Evolutionary conservation across 1,140 invertebrate genomes (phyloP), one percentile per base, ranked within the genome.

Genomic region (Drosophila oshimai): DNA sequence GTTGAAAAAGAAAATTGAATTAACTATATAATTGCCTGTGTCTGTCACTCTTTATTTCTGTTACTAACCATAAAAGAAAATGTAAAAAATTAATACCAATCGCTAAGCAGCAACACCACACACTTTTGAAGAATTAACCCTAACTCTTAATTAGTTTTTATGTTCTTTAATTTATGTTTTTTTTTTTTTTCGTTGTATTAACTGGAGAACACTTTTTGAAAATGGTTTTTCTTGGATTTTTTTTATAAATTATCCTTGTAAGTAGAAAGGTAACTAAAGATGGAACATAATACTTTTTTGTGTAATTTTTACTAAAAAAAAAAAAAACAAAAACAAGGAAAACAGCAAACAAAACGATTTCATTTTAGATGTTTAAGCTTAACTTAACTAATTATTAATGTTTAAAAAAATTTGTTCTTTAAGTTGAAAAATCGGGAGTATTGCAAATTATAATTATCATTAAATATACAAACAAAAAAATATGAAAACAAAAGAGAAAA

Each of bases 351-450:
- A 74, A 50, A 83, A 77, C 69, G 57, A 80, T 83, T 77, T 83
- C 73, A 83, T 83, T 83, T 77, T 76, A 69, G 74, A 74, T 61
- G 49, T 49, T 51, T 83, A 74, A 71, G 45, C 17, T n/a, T 71
- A 71, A 71, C 67, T 81, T 79, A 79, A 79, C 67, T 64, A 64
- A 80, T 65, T 70, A 34, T 55, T 69, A 74, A 36, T 53, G 39
- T 31, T 65, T 58, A 58, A 60, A 45, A 36, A 55, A 62, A 62
- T 69, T 62, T 17, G 15, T 76, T 75, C 60, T 70, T 69, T 69
- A 83, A 73, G 54, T 61, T 69, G 33, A 77, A 65, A 74, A 83
- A 80, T 83, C 79, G 79, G 79, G 79, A 83, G 79, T 84, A 83
- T 83, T 83, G 79, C 79, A 83, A 83, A 70, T 84, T 77, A 78